Evolutionary conservation across 1,140 invertebrate genomes (phyloP).

Genomic region (Sycobia sp.): DNA sequence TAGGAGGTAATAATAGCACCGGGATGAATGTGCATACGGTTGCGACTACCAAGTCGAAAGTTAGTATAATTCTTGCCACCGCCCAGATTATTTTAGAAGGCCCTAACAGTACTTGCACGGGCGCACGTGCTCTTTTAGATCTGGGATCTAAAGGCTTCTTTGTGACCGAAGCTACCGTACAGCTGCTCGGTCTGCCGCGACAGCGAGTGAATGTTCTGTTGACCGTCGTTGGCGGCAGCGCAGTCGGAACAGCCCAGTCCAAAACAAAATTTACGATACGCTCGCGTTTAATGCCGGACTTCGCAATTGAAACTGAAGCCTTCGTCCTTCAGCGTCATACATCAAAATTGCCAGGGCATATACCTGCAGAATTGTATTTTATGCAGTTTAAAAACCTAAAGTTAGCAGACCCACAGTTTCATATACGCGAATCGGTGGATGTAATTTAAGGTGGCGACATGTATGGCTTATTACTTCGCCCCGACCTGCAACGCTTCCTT

Average conservation of each 20-base stretch:
- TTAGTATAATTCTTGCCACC: no score
- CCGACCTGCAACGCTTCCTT: conserved; percentile 8
- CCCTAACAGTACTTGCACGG: neutral
- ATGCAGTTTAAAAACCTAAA: conserved; percentile 5
- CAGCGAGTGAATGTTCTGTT: neutral
- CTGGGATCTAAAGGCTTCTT: neutral
- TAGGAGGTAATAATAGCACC: neutral
- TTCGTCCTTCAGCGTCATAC: no score
- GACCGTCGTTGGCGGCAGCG: neutral
- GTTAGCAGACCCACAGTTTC: conserved; percentile 29
- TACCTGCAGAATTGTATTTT: neutral
- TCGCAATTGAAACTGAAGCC: neutral
- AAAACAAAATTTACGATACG: neutral
- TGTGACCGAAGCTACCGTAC: conserved; percentile 2
- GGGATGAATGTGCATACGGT: no score
- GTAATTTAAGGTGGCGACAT: conserved; percentile 31
- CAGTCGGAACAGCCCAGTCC: neutral
- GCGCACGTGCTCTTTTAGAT: conserved; percentile 1
- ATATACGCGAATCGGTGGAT: conserved; percentile 10
- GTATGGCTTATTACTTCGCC: conserved; percentile 15
- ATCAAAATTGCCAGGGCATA: neutral
- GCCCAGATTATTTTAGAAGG: no score
- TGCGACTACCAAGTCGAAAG: no score
- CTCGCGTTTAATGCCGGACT: no score
- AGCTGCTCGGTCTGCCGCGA: neutral